These are phyloP conservation scores for Drymodes brunneopygia DNA, from an alignment of 2,113 vertebrate species.

Conservation along the genomic window DNA sequence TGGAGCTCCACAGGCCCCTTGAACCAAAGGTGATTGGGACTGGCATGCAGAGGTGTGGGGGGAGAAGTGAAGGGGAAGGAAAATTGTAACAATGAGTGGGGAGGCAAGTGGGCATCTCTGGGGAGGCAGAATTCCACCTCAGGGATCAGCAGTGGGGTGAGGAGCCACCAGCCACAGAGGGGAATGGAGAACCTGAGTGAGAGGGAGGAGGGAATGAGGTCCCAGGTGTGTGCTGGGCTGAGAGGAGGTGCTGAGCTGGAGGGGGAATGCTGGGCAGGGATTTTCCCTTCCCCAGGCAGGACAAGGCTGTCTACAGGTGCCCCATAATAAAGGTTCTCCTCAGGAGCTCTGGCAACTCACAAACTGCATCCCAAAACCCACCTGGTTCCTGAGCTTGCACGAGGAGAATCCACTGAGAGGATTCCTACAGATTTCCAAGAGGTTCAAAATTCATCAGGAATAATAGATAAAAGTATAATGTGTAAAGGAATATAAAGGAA, in stretches of 20 bases:
- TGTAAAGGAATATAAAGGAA: background rate
- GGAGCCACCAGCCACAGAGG: background rate
- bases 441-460: background rate
- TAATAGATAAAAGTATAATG: background rate
- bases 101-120: background rate
- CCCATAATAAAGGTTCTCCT: background rate
- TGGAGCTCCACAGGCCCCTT: background rate
- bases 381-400: background rate
- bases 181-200: background rate
- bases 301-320: background rate
- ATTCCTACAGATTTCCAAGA: background rate
- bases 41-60: background rate
- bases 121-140: background rate
- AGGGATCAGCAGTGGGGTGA: background rate
- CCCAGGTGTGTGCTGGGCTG: background rate
- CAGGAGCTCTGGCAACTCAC: background rate
- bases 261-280: background rate
- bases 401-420: background rate
- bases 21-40: background rate
- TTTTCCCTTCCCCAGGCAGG: background rate
- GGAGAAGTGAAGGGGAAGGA: background rate
- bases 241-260: background rate
- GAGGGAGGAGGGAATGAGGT: background rate
- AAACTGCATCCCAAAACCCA: background rate
- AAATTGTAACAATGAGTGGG: background rate